phyloP scores from a whole-genome alignment of 2,797 vertebrate species.

The Steatocranus sp. region DNA sequence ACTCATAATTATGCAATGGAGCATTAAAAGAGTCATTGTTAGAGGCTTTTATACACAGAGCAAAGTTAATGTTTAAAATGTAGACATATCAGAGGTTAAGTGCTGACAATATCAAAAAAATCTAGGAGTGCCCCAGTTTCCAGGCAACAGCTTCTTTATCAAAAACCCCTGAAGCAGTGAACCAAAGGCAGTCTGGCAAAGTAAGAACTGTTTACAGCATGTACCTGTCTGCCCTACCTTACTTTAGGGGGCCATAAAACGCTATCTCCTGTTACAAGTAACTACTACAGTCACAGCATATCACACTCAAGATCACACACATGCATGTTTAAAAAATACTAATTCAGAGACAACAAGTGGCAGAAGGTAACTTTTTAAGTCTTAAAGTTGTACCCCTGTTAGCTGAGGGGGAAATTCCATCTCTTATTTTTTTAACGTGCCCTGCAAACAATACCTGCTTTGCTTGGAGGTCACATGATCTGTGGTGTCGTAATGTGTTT shows the following conservation, averaged over 20 bases:
- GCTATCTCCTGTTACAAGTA: neutral
- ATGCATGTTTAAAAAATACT: neutral
- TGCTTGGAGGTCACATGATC: conserved; percentile 36
- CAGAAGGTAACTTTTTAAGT: neutral
- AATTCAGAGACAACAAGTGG: neutral
- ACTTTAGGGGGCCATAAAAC: neutral
- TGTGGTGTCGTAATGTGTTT: neutral
- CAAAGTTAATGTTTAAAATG: neutral
- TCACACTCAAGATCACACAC: neutral
- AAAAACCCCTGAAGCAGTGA: neutral
- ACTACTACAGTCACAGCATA: neutral
- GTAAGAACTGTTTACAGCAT: neutral
- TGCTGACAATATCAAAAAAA: neutral
- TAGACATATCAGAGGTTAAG: neutral
- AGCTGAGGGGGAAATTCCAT: neutral
- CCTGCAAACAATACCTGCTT: neutral
- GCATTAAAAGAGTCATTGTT: neutral
- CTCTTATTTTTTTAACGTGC: neutral
- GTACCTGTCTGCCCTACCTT: neutral
- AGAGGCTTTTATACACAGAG: neutral
- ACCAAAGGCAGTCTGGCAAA: neutral
- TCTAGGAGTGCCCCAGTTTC: conserved; percentile 25
- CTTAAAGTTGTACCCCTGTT: neutral
- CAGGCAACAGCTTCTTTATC: conserved; percentile 13
- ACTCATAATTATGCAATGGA: neutral